Base-by-base conservation (phyloP, 2,113 vertebrate species). In the Dunckerocampus dactyliophorus region DNA sequence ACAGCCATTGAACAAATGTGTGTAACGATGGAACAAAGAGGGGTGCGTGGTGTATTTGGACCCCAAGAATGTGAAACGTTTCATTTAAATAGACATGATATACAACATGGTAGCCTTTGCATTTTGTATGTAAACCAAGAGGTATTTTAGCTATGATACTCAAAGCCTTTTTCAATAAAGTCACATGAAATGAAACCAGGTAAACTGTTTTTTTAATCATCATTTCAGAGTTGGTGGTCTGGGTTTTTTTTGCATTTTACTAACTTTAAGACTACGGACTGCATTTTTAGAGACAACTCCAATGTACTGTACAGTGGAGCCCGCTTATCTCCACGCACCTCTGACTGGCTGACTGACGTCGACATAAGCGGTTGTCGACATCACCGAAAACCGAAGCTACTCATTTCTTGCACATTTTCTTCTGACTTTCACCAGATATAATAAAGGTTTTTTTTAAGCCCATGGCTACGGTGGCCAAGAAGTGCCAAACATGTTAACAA, bases 151-250 rank as follows among this genome's bases (percentile, higher is more conserved):
- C 53, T 6, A 67, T 72, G 69, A 83, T 88, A 85, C 76, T 72
- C 68, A 16, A 65, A 31, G 50, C 47, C 63, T 85, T 88, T 88
- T 88, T 80, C 81, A 91, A 89, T 90, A 91, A 91, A 91, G 59
- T 46, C 61, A 59, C 70, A 82, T 72, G 15, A 67, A 63, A 56
- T 16, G 10, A 56, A 8, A 54, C 7, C 19, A 11, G 2, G 14
- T 34, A 4, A 0, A 8, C 6, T 6, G 24, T 28, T 16, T 31
- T 64, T 7, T 74, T 22, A 57, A 15, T 47, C 3, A 39, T 67
- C 57, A 22, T 45, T 43, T 47, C 24, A 8, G 4, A 39, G 8
- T 39, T 2, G n/a, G n/a, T n/a, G n/a, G n/a, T n/a, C n/a, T 39
- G 16, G 13, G 24, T 16, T 21, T 8, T 45, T 47, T 12, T 55